Conservation (phyloP, 2,797 vertebrate species). For the Aphelocoma californica region DNA sequence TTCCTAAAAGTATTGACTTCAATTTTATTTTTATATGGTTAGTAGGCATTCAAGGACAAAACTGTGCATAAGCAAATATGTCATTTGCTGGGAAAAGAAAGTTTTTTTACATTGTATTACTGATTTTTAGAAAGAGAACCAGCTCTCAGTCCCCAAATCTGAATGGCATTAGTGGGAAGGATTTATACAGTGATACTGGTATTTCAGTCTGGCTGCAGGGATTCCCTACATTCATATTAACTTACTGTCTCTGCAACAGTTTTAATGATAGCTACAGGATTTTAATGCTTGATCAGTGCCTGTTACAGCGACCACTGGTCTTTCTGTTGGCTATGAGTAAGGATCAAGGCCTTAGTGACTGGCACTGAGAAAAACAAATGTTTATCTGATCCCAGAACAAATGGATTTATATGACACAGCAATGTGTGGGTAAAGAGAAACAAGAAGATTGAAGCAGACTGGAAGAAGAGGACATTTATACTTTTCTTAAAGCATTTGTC, state of each 20-base stretch:
- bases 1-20: not conserved
- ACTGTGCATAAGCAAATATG: not conserved
- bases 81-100: not conserved
- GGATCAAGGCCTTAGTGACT: not conserved
- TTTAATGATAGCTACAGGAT: not conserved
- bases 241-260: not conserved
- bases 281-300: not conserved
- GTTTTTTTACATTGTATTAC: not conserved
- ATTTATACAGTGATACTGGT: not conserved
- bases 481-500: constrained; percentile 42
- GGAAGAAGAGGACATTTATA: constrained; percentile 16
- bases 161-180: not conserved
- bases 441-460: constrained; percentile 1
- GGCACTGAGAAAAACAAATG: not conserved
- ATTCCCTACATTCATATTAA: not conserved
- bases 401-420: constrained; percentile 15
- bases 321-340: not conserved
- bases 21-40: not conserved
- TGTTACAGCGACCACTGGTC: not conserved
- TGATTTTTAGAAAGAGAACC: not conserved
- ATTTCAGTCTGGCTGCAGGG: not conserved
- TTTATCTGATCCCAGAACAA: constrained; percentile 5
- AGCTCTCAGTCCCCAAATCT: not conserved
- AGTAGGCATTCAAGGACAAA: not conserved
- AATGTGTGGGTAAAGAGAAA: not conserved